These are phyloP conservation scores for Rhynchonycteris naso DNA, from an alignment of 2,797 vertebrate genomes.

Conservation along the genomic window DNA sequence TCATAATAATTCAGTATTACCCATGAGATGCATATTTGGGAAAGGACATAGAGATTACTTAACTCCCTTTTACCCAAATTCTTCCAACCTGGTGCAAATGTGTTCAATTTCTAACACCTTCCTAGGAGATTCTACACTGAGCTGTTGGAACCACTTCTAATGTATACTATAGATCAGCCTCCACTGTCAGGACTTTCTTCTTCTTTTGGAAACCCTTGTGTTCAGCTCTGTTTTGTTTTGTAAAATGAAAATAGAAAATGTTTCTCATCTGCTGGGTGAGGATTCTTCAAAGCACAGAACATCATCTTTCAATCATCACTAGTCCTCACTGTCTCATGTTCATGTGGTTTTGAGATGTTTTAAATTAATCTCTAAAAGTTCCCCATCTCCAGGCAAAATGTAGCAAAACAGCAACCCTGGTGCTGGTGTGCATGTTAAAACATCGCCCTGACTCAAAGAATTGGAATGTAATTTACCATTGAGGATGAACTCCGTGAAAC, in stretches of 20 bases:
- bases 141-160: not conserved
- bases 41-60: not conserved
- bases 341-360: slow-evolving; percentile 41
- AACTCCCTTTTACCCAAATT: not conserved
- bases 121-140: not conserved
- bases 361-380: slow-evolving; percentile 32
- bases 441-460: slow-evolving; percentile 51
- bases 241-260: not conserved
- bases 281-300: slow-evolving; percentile 20
- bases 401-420: slow-evolving; percentile 12
- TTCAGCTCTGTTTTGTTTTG: slow-evolving; percentile 21
- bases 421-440: slow-evolving; percentile 18
- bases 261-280: not conserved
- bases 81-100: not conserved
- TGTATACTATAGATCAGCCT: not conserved
- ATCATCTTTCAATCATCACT: not conserved
- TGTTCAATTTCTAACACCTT: slow-evolving; percentile 23
- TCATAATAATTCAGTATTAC: not conserved
- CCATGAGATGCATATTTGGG: not conserved
- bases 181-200: not conserved
- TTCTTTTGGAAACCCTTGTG: not conserved
- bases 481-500: slow-evolving; percentile 45
- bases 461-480: slow-evolving; percentile 35
- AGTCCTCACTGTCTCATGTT: not conserved
- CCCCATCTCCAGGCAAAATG: slow-evolving; percentile 21